phyloP scores from a whole-genome alignment of 2,888 invertebrate genomes.

The Phrixothrix hirtus region DNA sequence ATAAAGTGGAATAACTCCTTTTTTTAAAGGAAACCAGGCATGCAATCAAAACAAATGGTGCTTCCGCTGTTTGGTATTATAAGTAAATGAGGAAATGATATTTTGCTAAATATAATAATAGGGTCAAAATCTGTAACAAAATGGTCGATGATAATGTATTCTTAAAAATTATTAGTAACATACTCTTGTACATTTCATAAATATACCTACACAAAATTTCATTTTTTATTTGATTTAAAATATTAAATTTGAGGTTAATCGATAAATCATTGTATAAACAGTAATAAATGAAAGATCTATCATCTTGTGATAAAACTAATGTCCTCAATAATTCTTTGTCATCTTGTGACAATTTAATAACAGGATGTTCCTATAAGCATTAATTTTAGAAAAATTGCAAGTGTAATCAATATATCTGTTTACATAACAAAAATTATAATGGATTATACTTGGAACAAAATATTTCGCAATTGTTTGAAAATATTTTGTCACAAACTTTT shows the following conservation, averaged over 20 bases:
- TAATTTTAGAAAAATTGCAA: not conserved
- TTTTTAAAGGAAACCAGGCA: too few relatives aligned
- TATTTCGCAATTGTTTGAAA: slow-evolving; percentile 16
- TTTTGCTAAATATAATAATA: too few relatives aligned
- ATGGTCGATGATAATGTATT: too few relatives aligned
- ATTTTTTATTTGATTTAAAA: slow-evolving; percentile 11
- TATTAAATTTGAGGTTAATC: slow-evolving; percentile 9
- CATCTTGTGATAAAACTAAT: slow-evolving; percentile 1
- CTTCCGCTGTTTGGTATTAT: too few relatives aligned
- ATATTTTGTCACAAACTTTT: slow-evolving; percentile 10
- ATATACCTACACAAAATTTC: slow-evolving; percentile 16
- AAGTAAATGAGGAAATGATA: too few relatives aligned
- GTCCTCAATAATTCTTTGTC: slow-evolving; percentile 14
- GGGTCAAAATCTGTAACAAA: not conserved
- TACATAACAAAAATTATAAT: slow-evolving; percentile 22
- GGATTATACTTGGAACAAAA: slow-evolving; percentile 17
- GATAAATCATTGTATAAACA: slow-evolving; percentile 11
- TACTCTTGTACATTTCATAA: not conserved
- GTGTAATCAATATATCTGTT: not conserved
- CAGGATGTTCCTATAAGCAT: slow-evolving; percentile 15
- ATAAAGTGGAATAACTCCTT: too few relatives aligned
- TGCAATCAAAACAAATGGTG: too few relatives aligned
- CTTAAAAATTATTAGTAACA: too few relatives aligned
- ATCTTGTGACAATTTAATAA: slow-evolving; percentile 2
- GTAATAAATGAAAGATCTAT: slow-evolving; percentile 13